phyloP scores from a whole-genome alignment of 2,888 invertebrate genomes.

The Plagodis pulveraria region DNA sequence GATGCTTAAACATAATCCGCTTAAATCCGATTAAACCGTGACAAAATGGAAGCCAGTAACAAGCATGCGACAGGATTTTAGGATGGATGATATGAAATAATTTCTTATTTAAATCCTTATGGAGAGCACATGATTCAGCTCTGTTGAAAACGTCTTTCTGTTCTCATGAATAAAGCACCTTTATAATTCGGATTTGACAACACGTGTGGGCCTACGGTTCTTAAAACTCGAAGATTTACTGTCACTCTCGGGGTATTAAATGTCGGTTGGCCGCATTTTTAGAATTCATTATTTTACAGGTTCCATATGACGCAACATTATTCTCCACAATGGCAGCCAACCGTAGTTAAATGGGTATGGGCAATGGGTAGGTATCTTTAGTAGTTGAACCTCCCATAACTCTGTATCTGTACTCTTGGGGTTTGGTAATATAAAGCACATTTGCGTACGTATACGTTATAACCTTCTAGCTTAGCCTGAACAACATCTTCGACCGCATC shows the following conservation, averaged over 20 bases:
- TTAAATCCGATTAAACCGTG: slow-evolving; percentile 28
- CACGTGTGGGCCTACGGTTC: slow-evolving; percentile 37
- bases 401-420: too few relatives aligned
- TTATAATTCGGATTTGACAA: slow-evolving; percentile 27
- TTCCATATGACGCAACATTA: not conserved
- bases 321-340: not conserved
- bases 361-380: not conserved
- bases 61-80: slow-evolving; percentile 8
- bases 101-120: slow-evolving; percentile 32
- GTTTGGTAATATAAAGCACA: too few relatives aligned
- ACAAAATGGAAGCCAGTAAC: slow-evolving; percentile 19
- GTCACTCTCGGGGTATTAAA: slow-evolving; percentile 25
- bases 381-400: too few relatives aligned
- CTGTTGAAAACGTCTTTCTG: slow-evolving; percentile 34
- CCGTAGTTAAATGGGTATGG: not conserved
- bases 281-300: slow-evolving; percentile 20
- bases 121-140: slow-evolving; percentile 28
- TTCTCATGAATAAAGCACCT: slow-evolving; percentile 34
- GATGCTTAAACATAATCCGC: slow-evolving; percentile 10
- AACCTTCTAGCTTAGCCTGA: too few relatives aligned
- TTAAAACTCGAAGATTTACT: slow-evolving; percentile 32
- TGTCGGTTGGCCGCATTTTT: slow-evolving; percentile 20
- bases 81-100: slow-evolving; percentile 28
- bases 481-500: too few relatives aligned
- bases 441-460: too few relatives aligned